Evolutionary conservation across 1,140 invertebrate genomes (phyloP).

Genomic region (Lordiphosa mommai): DNA sequence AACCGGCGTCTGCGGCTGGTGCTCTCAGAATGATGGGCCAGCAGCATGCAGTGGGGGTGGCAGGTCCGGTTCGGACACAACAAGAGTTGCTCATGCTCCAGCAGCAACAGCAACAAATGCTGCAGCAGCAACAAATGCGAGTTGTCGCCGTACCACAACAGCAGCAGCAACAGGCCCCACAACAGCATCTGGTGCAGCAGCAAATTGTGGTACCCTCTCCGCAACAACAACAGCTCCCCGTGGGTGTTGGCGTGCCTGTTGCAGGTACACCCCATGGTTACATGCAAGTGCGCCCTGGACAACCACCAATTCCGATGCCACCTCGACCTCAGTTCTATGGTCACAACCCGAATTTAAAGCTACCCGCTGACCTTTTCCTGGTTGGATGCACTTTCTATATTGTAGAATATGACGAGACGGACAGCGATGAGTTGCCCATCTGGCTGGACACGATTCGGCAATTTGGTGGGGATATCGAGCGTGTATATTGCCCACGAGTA

Average conservation of each 20-base stretch:
- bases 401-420: conserved; percentile 84
- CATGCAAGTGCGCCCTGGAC: conserved; percentile 64
- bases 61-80: conserved; percentile 50
- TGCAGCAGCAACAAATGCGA: conserved; percentile 72
- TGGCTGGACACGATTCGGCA: conserved; percentile 93
- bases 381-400: conserved; percentile 96
- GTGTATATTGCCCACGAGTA: conserved; percentile 89
- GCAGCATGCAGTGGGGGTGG: conserved; percentile 82
- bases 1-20: conserved; percentile 85
- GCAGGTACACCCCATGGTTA: conserved; percentile 50
- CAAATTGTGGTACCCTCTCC: conserved; percentile 57
- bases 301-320: conserved; percentile 80
- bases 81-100: conserved; percentile 67
- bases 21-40: conserved; percentile 89
- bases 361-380: conserved; percentile 93
- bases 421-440: conserved; percentile 82
- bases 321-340: conserved; percentile 89
- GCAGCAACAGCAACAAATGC: conserved; percentile 57
- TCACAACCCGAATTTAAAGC: conserved; percentile 91
- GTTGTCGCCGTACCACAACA: conserved; percentile 79
- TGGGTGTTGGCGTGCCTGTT: conserved; percentile 50
- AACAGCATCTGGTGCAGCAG: conserved; percentile 65
- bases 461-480: conserved; percentile 94
- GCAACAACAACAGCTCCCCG: conserved; percentile 42
- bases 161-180: conserved; percentile 73